Conservation (phyloP, 1,140 invertebrate species). For the Andricus grossulariae region DNA sequence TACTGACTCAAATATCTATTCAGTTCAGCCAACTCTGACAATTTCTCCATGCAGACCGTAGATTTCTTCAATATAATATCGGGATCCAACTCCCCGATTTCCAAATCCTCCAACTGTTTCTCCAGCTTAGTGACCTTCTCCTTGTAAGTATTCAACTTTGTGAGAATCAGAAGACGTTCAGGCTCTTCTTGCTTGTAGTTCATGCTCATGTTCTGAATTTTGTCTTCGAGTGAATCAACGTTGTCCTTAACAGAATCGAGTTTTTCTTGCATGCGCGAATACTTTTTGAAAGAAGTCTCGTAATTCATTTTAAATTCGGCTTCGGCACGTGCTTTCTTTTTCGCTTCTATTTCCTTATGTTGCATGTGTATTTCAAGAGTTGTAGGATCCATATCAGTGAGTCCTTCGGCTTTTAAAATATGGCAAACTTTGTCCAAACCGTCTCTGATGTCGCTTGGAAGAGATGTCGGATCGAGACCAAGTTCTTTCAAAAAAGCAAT, state of each 20-base stretch:
- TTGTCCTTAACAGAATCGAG: slow-evolving; percentile 50
- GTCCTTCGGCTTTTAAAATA: slow-evolving; percentile 57
- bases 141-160: slow-evolving; percentile 63
- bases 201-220: slow-evolving; percentile 41
- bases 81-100: slow-evolving; percentile 55
- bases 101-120: slow-evolving; percentile 51
- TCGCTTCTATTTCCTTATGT: slow-evolving; percentile 53
- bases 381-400: slow-evolving; percentile 57
- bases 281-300: slow-evolving; percentile 57
- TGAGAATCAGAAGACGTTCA: slow-evolving; percentile 53
- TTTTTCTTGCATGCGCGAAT: slow-evolving; percentile 55
- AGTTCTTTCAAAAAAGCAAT: slow-evolving; percentile 47
- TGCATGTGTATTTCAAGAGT: slow-evolving; percentile 53
- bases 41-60: slow-evolving; percentile 53
- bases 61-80: slow-evolving; percentile 61
- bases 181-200: slow-evolving; percentile 52
- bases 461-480: slow-evolving; percentile 54
- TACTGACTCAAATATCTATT: slow-evolving; percentile 60
- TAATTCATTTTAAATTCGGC: slow-evolving; percentile 56
- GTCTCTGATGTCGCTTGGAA: slow-evolving; percentile 60
- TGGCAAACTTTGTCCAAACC: slow-evolving; percentile 52
- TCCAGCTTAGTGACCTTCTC: slow-evolving; percentile 55
- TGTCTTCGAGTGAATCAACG: slow-evolving; percentile 48
- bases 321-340: slow-evolving; percentile 55
- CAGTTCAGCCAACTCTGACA: slow-evolving; percentile 55